Evolutionary conservation across 2,797 vertebrate genomes (phyloP).

Genomic region (Chelmon rostratus): DNA sequence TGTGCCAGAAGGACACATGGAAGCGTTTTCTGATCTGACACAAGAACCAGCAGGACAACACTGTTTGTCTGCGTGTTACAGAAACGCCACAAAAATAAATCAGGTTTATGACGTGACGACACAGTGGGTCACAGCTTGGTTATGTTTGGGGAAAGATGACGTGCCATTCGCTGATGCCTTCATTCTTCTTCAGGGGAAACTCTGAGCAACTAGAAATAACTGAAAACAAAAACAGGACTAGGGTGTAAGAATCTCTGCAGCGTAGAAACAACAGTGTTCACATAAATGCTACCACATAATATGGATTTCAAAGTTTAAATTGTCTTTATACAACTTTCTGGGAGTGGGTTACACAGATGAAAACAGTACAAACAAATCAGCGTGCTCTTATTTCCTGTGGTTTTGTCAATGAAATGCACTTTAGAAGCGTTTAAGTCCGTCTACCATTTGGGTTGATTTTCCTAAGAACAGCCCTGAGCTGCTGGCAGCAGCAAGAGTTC

Average conservation of each 20-base stretch:
- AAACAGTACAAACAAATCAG: slow-evolving; percentile 43
- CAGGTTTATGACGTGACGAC: not conserved
- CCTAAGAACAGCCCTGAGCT: slow-evolving; percentile 42
- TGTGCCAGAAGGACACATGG: not conserved
- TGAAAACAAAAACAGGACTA: not conserved
- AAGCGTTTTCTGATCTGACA: not conserved
- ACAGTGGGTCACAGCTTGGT: too few species aligned
- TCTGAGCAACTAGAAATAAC: not conserved
- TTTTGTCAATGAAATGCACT: slow-evolving; percentile 41
- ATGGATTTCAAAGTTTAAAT: slow-evolving; percentile 28
- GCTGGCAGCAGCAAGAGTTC: slow-evolving; percentile 42
- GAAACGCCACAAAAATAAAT: not conserved
- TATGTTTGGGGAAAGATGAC: too few species aligned
- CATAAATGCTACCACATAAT: not conserved
- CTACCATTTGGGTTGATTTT: slow-evolving; percentile 51
- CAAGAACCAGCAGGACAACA: not conserved
- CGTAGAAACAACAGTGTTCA: not conserved
- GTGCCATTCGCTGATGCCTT: too few species aligned
- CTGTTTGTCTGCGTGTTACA: not conserved
- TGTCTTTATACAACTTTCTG: not conserved
- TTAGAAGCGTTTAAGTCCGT: slow-evolving; percentile 47
- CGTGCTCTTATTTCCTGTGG: slow-evolving; percentile 33
- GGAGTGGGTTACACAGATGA: slow-evolving; percentile 18
- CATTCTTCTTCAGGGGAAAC: not conserved
- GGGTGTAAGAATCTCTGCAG: not conserved